These are phyloP conservation scores for Amphibalanus amphitrite DNA, from an alignment of 1,140 invertebrate species.

Conservation along the genomic window DNA sequence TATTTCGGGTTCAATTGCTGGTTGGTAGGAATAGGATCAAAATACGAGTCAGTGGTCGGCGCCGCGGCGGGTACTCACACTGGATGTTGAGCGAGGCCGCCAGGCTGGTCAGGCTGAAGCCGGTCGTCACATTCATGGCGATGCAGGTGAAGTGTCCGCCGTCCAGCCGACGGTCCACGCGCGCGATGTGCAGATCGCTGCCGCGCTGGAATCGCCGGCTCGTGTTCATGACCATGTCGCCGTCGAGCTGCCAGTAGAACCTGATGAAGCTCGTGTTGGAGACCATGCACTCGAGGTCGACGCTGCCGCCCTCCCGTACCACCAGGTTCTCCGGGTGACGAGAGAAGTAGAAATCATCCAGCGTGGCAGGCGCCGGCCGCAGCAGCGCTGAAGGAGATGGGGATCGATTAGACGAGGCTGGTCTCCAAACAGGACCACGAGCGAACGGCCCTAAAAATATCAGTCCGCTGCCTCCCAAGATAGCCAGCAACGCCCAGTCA, in stretches of 20 bases:
- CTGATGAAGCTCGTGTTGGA: constrained; percentile 32
- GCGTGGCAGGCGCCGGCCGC: constrained; percentile 12
- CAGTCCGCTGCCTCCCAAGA: too few relatives aligned
- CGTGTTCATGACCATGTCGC: constrained; percentile 34
- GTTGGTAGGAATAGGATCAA: too few relatives aligned
- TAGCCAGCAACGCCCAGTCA: too few relatives aligned
- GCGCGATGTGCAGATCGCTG: constrained; percentile 18
- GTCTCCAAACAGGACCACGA: too few relatives aligned
- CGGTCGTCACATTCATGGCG: constrained; percentile 37
- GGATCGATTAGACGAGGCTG: too few relatives aligned
- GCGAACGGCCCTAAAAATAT: too few relatives aligned
- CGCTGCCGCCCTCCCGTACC: constrained; percentile 35
- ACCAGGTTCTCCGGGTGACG: constrained; percentile 32
- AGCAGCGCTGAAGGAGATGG: neutral
- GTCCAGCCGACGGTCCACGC: constrained; percentile 22
- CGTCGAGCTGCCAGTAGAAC: constrained; percentile 41
- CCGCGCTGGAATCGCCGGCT: constrained; percentile 39
- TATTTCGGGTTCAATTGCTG: too few relatives aligned
- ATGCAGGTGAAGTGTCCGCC: constrained; percentile 43
- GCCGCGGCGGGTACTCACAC: too few relatives aligned
- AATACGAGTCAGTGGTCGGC: too few relatives aligned
- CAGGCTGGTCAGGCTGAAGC: constrained; percentile 37
- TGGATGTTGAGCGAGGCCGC: constrained; percentile 41
- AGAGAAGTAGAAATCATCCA: constrained; percentile 39
- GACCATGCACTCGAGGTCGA: constrained; percentile 38